phyloP scores from a whole-genome alignment of 2,113 vertebrate genomes.

The Prochilodus magdalenae region DNA sequence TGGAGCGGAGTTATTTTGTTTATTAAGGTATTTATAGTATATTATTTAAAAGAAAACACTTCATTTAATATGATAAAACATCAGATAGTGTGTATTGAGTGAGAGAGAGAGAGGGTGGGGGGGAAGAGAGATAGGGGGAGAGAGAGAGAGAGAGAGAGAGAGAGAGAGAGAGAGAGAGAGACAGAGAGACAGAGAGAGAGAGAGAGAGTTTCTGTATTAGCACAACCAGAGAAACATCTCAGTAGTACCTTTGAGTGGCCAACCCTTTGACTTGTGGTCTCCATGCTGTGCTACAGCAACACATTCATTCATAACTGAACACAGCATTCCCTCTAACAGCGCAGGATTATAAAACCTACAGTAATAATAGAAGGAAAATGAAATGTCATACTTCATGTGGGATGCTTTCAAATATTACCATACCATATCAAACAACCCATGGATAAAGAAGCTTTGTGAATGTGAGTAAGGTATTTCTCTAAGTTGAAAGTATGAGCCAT shows the following conservation, averaged over 20 bases:
- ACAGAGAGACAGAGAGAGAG: background rate
- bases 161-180: too few relatives aligned
- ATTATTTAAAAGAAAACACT: too few relatives aligned
- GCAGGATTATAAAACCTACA: background rate
- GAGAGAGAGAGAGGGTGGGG: too few relatives aligned
- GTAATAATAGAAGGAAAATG: background rate
- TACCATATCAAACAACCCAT: background rate
- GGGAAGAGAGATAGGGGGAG: too few relatives aligned
- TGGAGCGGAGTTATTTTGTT: too few relatives aligned
- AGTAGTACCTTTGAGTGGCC: constrained; percentile 61
- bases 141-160: too few relatives aligned
- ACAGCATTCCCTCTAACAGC: constrained; percentile 61
- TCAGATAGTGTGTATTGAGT: too few relatives aligned
- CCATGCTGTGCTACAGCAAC: constrained; percentile 61
- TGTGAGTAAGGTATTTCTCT: too few relatives aligned
- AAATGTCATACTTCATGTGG: constrained; percentile 18
- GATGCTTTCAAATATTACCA: constrained; percentile 38
- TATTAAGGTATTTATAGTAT: too few relatives aligned
- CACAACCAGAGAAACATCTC: background rate
- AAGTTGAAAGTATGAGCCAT: too few relatives aligned
- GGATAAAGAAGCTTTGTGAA: too few relatives aligned
- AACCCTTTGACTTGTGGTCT: constrained; percentile 59
- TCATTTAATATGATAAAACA: too few relatives aligned
- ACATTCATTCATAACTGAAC: constrained; percentile 61
- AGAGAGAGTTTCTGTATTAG: background rate